A percentile compares a stretch with the other conserved stretches of the same genome.
Conservation (phyloP, 2,888 invertebrate species). For the Pristionchus arcanus region DNA sequence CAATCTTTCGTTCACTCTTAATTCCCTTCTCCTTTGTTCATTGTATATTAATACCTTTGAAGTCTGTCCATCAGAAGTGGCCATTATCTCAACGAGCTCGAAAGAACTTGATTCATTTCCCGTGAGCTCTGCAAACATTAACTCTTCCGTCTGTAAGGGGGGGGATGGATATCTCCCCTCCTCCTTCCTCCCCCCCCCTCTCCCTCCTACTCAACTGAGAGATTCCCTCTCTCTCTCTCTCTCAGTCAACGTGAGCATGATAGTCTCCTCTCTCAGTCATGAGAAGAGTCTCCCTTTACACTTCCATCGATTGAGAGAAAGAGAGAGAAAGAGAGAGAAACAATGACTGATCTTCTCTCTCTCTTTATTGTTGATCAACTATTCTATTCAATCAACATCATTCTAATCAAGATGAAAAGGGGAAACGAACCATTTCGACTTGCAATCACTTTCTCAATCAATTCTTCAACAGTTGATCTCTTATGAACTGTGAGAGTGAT, state of each 20-base stretch:
- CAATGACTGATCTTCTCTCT: constrained; percentile 83
- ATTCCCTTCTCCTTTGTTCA: constrained; percentile 56
- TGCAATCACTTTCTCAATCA: constrained; percentile 88
- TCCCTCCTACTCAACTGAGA: neutral
- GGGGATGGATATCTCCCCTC: neutral
- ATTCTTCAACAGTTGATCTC: constrained; percentile 92
- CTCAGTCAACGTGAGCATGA: neutral
- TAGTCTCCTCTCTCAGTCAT: neutral
- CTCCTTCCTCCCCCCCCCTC: neutral
- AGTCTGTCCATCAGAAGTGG: constrained; percentile 84
- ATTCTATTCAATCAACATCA: neutral
- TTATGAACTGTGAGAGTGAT: constrained; percentile 93
- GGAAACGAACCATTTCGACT: constrained; percentile 53
- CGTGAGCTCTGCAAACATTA: constrained; percentile 65
- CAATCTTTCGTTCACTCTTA: constrained; percentile 87
- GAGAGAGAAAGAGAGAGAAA: constrained; percentile 83
- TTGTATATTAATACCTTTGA: constrained; percentile 86
- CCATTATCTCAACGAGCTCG: constrained; percentile 78
- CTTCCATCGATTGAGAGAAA: constrained; percentile 73
- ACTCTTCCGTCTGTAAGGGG: constrained; percentile 11
- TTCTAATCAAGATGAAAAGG: neutral
- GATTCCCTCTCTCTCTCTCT: too few species aligned
- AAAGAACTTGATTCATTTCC: constrained; percentile 72
- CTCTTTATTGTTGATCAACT: neutral
- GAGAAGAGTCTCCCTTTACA: constrained; percentile 13